phyloP scores from a whole-genome alignment of 2,113 vertebrate species.

The Cyphomyrus plagiostoma region DNA sequence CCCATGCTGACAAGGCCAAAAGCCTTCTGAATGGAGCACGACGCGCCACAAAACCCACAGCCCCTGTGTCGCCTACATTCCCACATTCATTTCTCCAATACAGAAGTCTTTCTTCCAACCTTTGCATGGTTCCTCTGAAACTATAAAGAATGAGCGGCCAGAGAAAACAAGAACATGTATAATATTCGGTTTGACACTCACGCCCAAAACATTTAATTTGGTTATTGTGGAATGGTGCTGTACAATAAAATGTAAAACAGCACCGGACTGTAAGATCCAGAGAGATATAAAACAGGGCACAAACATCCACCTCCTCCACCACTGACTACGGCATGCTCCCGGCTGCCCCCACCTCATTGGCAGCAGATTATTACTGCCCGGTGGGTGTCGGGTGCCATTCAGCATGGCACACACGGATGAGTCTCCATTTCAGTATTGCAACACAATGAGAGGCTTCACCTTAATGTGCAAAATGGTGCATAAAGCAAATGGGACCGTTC shows the following conservation, averaged over 20 bases:
- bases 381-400: background rate
- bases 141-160: background rate
- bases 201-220: background rate
- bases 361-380: background rate
- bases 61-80: background rate
- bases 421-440: background rate
- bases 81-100: background rate
- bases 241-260: background rate
- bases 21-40: background rate
- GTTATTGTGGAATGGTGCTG: background rate
- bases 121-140: background rate
- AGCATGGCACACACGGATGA: background rate
- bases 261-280: background rate
- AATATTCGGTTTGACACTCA: background rate
- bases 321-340: background rate
- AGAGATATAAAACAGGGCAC: background rate
- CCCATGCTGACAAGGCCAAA: background rate
- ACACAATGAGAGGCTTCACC: background rate
- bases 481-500: background rate
- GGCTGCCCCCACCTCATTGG: background rate
- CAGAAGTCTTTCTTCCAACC: background rate
- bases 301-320: background rate
- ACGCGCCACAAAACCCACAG: background rate
- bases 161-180: background rate
- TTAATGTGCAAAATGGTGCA: background rate